Conservation (phyloP, 2,113 vertebrate species). For the Pantherophis guttatus region DNA sequence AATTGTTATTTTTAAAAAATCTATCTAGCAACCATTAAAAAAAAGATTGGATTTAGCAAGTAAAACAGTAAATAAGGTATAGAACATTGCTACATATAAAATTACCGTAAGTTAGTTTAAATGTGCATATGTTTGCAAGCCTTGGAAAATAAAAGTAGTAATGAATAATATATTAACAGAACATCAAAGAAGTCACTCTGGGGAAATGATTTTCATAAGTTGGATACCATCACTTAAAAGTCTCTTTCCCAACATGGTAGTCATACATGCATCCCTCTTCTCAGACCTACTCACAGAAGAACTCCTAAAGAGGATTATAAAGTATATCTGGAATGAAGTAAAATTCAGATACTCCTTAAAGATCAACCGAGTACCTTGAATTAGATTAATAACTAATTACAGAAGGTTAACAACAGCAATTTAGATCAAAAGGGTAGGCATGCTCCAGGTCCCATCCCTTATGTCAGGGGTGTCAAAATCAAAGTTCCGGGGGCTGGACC, state of each 20-base stretch:
- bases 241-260: not conserved
- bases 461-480: too few species aligned
- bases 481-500: too few species aligned
- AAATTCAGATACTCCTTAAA: not conserved
- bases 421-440: not conserved
- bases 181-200: not conserved
- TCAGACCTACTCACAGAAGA: not conserved
- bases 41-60: not conserved
- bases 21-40: not conserved
- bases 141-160: not conserved
- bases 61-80: not conserved
- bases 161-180: not conserved
- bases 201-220: not conserved
- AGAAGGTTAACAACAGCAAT: not conserved
- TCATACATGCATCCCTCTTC: not conserved
- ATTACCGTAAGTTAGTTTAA: not conserved
- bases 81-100: not conserved
- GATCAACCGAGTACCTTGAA: not conserved
- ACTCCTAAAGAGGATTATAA: not conserved
- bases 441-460: not conserved
- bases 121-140: not conserved
- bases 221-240: not conserved
- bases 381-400: not conserved
- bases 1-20: not conserved
- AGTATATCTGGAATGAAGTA: not conserved